These are phyloP conservation scores for Onthophagus sagittarius DNA, from an alignment of 2,888 invertebrate species.

Conservation along the genomic window DNA sequence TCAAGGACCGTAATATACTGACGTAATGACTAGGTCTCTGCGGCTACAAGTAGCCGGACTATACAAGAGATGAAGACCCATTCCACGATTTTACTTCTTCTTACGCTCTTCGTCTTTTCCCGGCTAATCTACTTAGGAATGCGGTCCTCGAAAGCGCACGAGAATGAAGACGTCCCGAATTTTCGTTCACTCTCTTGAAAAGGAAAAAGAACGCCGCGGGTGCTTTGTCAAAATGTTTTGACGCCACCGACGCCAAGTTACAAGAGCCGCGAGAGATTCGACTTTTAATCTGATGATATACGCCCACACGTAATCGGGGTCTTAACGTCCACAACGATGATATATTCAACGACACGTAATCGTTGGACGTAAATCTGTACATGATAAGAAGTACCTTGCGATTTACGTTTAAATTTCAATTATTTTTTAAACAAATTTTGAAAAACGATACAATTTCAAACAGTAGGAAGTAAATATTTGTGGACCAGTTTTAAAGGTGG, in stretches of 20 bases:
- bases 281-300: not conserved
- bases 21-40: constrained; percentile 23
- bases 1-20: constrained; percentile 25
- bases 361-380: not conserved
- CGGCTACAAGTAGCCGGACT: not conserved
- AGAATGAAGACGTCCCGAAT: not conserved
- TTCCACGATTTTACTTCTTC: not conserved
- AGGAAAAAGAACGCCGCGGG: not conserved
- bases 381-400: not conserved
- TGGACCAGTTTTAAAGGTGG: not conserved
- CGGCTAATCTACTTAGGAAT: not conserved
- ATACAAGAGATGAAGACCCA: not conserved
- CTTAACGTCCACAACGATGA: not conserved
- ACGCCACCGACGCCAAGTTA: not conserved
- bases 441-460: not conserved
- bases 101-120: not conserved
- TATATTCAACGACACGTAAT: not conserved
- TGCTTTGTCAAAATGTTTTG: not conserved
- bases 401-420: not conserved
- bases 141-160: not conserved
- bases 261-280: not conserved
- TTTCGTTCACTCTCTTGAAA: not conserved
- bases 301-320: not conserved
- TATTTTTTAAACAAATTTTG: not conserved
- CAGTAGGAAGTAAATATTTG: constrained; percentile 12